Evolutionary conservation across 2,888 invertebrate genomes (phyloP), one percentile per base, ranked within the genome.

Genomic region (Xestia sexstrigata): DNA sequence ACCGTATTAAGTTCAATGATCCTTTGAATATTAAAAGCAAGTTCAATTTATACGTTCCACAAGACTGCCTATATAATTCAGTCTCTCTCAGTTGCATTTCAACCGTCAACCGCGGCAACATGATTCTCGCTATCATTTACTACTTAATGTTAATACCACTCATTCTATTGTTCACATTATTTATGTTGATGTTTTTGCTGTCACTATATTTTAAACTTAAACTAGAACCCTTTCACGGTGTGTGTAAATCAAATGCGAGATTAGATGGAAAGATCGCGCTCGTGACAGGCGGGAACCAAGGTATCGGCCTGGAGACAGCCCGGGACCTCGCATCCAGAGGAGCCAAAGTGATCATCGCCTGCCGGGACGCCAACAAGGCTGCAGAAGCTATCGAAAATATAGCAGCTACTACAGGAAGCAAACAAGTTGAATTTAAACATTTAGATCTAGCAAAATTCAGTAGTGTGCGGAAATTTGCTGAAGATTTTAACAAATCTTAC

Each of bases 221-320:
- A 35, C 47, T 77, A 7, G 88, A 88, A 78, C 79, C 71, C 0
- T 49, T 85, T 7, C 75, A 90, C 74, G 91, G 91, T 30, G 90
- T 90, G 15, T 96, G 96, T 83, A 93, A 85, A 74, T 95, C 95
- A 58, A 91, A 91, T 62, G 91, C 86, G 0, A 90, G 90, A 52
- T 82, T 96, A 5, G 79, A 93, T 3, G 97, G 97, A 62, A 98
- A 98, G 97, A 96, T 97, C 67, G 97, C 97, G 0, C 97, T 99
- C 60, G 96, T 99, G 11, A 99, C 99, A 0, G 99, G 99, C 8
- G 97, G 98, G 0, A 98, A 98, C 92, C 97, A 98, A 2, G 99
- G 99, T 4, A 98, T 99, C 78, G 99, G 99, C 2, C 97, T 97
- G 90, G 98, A 98, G 94, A 98, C 98, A 0, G 98, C 97, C 0